phyloP scores from a whole-genome alignment of 2,888 invertebrate genomes.

The Nematopogon swammerdamellus region DNA sequence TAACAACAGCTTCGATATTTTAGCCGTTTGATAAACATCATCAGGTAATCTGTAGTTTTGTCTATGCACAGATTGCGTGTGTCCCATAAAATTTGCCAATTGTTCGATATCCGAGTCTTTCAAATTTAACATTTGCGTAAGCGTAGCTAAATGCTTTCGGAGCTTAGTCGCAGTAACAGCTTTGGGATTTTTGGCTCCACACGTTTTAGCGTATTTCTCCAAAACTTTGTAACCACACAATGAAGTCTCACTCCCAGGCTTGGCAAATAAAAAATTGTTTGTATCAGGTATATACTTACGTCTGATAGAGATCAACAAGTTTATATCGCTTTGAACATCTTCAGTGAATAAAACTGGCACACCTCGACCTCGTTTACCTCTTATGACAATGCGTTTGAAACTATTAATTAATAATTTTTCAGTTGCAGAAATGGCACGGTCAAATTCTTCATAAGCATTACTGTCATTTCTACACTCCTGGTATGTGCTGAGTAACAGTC shows the following conservation, averaged over 20 bases:
- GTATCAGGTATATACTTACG: too few species aligned
- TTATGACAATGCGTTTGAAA: too few species aligned
- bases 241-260: too few species aligned
- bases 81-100: slow-evolving; percentile 15
- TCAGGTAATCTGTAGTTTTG: slow-evolving; percentile 17
- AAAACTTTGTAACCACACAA: too few species aligned
- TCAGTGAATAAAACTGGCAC: too few species aligned
- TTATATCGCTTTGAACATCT: too few species aligned
- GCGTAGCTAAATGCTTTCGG: slow-evolving; percentile 12
- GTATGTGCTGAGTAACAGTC: slow-evolving; percentile 13
- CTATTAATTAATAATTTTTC: neutral
- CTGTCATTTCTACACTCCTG: slow-evolving; percentile 9
- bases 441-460: slow-evolving; percentile 11
- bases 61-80: neutral
- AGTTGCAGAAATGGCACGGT: slow-evolving; percentile 3
- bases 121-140: slow-evolving; percentile 17
- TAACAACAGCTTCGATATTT: slow-evolving; percentile 17
- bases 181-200: too few species aligned
- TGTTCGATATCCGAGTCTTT: slow-evolving; percentile 19
- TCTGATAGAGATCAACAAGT: too few species aligned
- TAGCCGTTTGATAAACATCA: slow-evolving; percentile 18
- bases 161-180: too few species aligned
- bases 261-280: too few species aligned
- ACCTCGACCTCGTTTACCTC: too few species aligned
- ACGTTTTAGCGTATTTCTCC: too few species aligned